Conservation (phyloP, 2,113 vertebrate genomes). For the Gallinago media region DNA sequence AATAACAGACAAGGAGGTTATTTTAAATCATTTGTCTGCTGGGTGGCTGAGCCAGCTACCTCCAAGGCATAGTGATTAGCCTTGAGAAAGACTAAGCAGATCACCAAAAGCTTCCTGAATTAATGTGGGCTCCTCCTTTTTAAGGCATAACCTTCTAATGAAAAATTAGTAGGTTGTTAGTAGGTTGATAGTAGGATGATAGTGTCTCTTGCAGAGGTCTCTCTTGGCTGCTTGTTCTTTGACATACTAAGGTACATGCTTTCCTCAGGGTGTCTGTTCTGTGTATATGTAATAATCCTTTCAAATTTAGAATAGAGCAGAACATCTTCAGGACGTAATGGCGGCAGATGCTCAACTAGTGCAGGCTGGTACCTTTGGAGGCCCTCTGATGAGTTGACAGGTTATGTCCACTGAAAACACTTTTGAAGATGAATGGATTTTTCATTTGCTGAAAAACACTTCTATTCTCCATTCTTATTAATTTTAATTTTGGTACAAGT, state of each 20-base stretch:
- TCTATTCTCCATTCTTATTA: neutral
- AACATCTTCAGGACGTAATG: neutral
- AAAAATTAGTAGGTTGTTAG: neutral
- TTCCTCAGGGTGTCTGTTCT: neutral
- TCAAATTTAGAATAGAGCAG: neutral
- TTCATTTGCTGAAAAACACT: neutral
- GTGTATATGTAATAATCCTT: neutral
- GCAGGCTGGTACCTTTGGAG: neutral
- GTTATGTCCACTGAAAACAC: neutral
- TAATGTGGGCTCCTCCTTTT: neutral
- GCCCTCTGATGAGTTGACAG: neutral
- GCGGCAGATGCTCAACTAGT: neutral
- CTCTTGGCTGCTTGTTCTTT: neutral
- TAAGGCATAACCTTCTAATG: neutral
- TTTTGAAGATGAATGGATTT: neutral
- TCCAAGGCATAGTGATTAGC: neutral
- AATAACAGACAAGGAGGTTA: neutral
- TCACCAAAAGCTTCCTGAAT: neutral
- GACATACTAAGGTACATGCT: neutral
- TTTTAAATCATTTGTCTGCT: neutral
- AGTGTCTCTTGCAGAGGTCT: neutral
- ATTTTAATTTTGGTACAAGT: neutral
- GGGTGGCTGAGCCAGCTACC: neutral
- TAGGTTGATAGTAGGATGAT: neutral
- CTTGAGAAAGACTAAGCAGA: neutral